Evolutionary conservation across 2,888 invertebrate species (phyloP), one percentile per base, ranked within the genome.

Genomic region (Ophion slaviceki): DNA sequence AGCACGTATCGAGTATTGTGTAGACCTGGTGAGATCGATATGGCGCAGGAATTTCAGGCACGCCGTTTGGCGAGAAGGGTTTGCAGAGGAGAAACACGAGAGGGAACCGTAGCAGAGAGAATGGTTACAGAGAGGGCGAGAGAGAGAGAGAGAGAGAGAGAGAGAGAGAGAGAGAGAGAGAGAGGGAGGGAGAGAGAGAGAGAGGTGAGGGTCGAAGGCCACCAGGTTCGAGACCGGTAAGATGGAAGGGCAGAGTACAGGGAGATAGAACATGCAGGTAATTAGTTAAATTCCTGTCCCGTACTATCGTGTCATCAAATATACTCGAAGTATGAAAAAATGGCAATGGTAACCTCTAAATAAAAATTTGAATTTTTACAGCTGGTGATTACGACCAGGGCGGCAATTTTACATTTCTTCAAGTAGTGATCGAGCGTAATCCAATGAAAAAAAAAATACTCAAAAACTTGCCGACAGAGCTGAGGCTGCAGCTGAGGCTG

Each of bases 21-120:
- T 70, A 28, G 84, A 80, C 59, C 47, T 75, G 79, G 72, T 77
- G 82, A 86, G 87, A 87, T 88, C 88, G 86, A 88, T 88, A 88
- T 84, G 85, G 77, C 79, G 78, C 82, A 86, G 87, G 87, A 88
- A 88, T 88, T 87, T 83, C 80, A 84, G 80, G 86, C 87, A 85
- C 86, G 86, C 85, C 81, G 84, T 86, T 68, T 67, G 59, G 80
- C 67, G 80, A 68, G 74, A 74, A 77, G 71, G 77, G 77, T 74
- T 78, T 79, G 57, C 62, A 47, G 70, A 36, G 61, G 71, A 70
- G 72, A 67, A 76, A 45, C 66, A 74, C 45, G 71, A 61, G 71
- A 53, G 68, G 78, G 72, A 47, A 45, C 32, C 47, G 47, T 47
- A 47, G 14, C 47, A 47, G 47, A 47, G 47, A 47, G 64, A 59